Base-by-base conservation (phyloP, 1,140 invertebrate genomes). In the Nilaparvata lugens region DNA sequence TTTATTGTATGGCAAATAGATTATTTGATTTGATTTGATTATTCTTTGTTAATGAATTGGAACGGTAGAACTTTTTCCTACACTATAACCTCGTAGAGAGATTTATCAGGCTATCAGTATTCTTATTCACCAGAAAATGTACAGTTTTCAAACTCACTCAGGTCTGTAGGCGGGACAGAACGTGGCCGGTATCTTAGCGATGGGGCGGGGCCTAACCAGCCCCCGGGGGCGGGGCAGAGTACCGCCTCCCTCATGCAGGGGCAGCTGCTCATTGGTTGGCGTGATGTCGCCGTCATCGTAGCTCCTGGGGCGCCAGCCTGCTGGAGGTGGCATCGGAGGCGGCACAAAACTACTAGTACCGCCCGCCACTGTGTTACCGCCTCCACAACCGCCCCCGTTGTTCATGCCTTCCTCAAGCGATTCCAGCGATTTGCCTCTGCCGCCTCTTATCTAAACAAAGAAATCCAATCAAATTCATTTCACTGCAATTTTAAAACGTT, bases 251-350 rank as follows among this genome's bases (percentile, higher is more conserved):
- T 84, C 79, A 59, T 87, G 83, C 42, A 74, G 73, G 31, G 75
- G 70, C 0, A 77, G 77, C 18, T 76, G 78, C 74, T 93, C 89
- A 70, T 92, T 92, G 56, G 90, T 93, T 2, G 89, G 89, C 21
- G 89, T 92, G 48, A 92, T 84, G 72, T 93, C 90, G 18, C 89
- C 90, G 70, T 93, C 90, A 70, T 93, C 91, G 70, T 90, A 93
- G 21, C 56, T 55, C 6, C 61, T 21, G 7, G 35, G 66, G 13
- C 66, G 61, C 53, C 55, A 60, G 16, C 63, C 62, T 6, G 59
- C 24, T 11, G 59, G 59, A 5, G 40, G 59, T 11, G 59, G 59
- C 9, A 38, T 60, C n/a, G 52, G 7, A 24, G 59, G 16, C 18
- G 67, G 64, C 54, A 70, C 68, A 55, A 65, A 67, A 58, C 65